Evolutionary conservation across 37 sponge, comb jelly and placozoan genomes (phyloP).

Genomic region (Theonella swinhoei): DNA sequence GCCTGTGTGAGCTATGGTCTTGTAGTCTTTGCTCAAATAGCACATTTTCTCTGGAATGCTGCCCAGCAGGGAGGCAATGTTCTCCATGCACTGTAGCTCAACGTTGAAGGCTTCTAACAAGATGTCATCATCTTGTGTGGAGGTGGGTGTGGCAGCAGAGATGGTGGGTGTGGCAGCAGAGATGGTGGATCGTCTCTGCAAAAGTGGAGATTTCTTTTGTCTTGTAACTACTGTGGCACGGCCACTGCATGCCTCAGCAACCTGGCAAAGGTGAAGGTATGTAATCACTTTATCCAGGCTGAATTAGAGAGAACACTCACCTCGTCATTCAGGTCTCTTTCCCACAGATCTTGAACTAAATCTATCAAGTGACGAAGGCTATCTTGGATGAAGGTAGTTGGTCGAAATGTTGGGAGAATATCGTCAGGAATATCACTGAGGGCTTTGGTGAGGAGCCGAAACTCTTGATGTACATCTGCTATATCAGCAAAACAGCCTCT

Average conservation of each 20-base stretch:
- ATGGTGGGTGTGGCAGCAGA: background rate
- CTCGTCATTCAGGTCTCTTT: background rate
- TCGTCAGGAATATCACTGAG: conserved; percentile 1
- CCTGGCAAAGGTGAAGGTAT: background rate
- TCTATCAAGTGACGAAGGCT: background rate
- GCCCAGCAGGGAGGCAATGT: background rate
- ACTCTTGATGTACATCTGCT: conserved; percentile 23
- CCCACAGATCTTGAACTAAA: background rate
- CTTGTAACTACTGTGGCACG: background rate
- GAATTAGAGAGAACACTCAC: too few relatives aligned
- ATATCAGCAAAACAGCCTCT: conserved; percentile 23
- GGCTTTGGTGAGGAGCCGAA: background rate
- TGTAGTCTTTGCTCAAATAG: conserved; percentile 10
- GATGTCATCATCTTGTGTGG: background rate
- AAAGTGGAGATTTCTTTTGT: background rate
- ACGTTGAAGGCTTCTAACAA: conserved; percentile 13
- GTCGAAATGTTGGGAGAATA: conserved; percentile 9
- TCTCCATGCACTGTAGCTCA: conserved; percentile 33
- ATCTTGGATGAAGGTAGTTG: background rate
- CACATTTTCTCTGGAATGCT: conserved; percentile 43
- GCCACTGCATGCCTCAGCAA: background rate
- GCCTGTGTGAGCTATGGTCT: background rate
- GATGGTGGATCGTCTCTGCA: background rate
- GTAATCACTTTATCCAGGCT: background rate
- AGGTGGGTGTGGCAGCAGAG: too few relatives aligned